Base-by-base conservation (phyloP, 2,113 vertebrate species). In the Choloepus hoffmanni region DNA sequence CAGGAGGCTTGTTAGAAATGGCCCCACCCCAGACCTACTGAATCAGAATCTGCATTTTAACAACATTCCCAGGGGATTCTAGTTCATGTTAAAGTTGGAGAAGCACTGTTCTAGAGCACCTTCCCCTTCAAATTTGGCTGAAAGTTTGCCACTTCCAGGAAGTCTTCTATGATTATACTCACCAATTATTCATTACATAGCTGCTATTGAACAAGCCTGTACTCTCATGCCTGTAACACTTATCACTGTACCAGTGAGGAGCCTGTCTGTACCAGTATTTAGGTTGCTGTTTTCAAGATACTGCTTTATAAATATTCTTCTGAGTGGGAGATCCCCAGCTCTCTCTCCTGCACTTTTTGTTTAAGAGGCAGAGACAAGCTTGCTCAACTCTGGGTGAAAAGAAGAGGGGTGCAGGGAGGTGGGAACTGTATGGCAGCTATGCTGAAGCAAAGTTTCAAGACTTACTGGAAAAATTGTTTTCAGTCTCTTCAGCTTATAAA, bases 401-500 rank as follows among this genome's bases (percentile, higher is more conserved):
- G 21, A 90, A 90, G 53, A 15, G 9, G 16, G 33, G 18, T 77
- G 5, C 28, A 90, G 19, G 36, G 67, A 86, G 67, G 73, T 16
- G 15, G 67, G 28, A 94, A 40, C 14, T 53, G 16, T 30, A 77
- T 50, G 48, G 50, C 30, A 87, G 77, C 68, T 77, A 45, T 9
- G 24, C n/a, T 45, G 70, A 81, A 92, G 72, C 43, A 81, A 45
- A 48, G 67, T 93, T 88, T 96, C 15, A 73, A 82, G 74, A 78
- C 15, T 92, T 91, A 72, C 6, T 82, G 62, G 72, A 90, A 96
- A 92, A 55, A 89, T 48, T 60, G 45, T 90, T 92, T 94, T 78
- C 36, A 70, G 60, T 81, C 36, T 48, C 36, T 94, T 74, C 65
- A 85, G 78, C 55, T 86, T 94, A 83, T 72, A 86, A 90, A 92